Conservation (phyloP, 2,888 invertebrate genomes). For the Orthosia incerta region DNA sequence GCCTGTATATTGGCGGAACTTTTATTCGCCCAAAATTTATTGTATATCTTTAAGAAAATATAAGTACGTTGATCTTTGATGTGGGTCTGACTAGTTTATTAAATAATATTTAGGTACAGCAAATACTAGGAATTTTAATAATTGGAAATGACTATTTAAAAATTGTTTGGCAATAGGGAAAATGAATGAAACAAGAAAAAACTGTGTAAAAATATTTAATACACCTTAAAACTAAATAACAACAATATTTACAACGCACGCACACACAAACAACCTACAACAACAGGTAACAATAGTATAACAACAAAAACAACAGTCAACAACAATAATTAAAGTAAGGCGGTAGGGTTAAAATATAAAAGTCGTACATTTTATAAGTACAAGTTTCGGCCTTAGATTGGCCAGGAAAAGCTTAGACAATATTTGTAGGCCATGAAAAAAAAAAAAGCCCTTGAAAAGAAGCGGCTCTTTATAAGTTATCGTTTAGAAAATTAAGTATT, state of each 20-base stretch:
- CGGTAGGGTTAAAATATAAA: conserved; percentile 47
- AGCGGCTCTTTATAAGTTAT: no score
- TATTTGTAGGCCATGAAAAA: conserved; percentile 1
- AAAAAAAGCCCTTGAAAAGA: no score
- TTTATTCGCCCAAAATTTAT: no score
- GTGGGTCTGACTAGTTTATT: no score
- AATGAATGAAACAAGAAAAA: conserved; percentile 28
- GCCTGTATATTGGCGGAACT: no score
- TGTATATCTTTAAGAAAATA: no score
- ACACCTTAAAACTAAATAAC: conserved; percentile 73
- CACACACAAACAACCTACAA: conserved; percentile 64
- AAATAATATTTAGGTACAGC: no score
- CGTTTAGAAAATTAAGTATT: no score
- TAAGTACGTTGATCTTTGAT: no score
- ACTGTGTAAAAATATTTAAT: conserved; percentile 62
- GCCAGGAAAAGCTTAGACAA: background rate
- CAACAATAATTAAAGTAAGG: conserved; percentile 56
- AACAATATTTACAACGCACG: conserved; percentile 71
- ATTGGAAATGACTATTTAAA: background rate
- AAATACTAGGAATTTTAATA: no score
- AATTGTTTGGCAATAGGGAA: fast-evolving
- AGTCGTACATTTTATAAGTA: conserved; percentile 25
- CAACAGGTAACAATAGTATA: conserved; percentile 47
- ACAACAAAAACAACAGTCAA: conserved; percentile 41
- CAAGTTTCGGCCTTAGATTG: background rate